Evolutionary conservation across 2,797 vertebrate genomes (phyloP), one percentile per base, ranked within the genome.

Genomic region (Pempheris klunzingeri): DNA sequence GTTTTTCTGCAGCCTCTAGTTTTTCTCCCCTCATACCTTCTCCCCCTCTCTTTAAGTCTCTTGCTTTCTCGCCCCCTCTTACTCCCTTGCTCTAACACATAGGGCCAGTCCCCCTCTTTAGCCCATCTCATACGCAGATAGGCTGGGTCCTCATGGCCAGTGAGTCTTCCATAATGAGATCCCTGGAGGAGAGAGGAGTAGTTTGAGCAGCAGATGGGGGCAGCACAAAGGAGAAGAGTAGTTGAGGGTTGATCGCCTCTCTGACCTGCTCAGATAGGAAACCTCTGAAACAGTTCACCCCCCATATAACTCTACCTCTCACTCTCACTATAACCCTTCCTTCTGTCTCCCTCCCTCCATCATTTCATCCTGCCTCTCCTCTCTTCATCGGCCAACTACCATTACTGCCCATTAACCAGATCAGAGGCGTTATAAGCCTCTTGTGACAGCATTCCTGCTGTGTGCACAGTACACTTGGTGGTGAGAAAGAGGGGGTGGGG

Each of bases 101-200:
- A 53, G 53, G 75, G 64, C 77, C 73, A 30, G 82, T 79, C 58
- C 78, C 65, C 59, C 44, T 78, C 72, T 82, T 83, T 77, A 84
- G 69, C 74, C 77, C 47, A 41, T 80, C 82, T 73, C 59, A 30
- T 81, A 67, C 36, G 0, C 64, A 77, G 50, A 82, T 81, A 26
- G 58, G 71, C 74, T 80, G 55, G 1, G 71, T 79, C 68, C 74
- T 82, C 64, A 71, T 85, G 82, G 68, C 75, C 87, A 69, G 78
- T 66, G 75, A 83, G 77, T 87, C 78, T 71, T 53, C 81, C 78
- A 59, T 94, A 93, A 94, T 94, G 88, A 95, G 92, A 65, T 91
- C 92, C 90, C 92, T 39, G 59, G 91, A 91, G 92, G 75, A 82
- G 77, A 71, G 66, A 46, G 57, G 70, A 86, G 86, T 61, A 78